These are phyloP conservation scores for Pterocles burchelli DNA, from an alignment of 2,113 vertebrate genomes.

Conservation along the genomic window DNA sequence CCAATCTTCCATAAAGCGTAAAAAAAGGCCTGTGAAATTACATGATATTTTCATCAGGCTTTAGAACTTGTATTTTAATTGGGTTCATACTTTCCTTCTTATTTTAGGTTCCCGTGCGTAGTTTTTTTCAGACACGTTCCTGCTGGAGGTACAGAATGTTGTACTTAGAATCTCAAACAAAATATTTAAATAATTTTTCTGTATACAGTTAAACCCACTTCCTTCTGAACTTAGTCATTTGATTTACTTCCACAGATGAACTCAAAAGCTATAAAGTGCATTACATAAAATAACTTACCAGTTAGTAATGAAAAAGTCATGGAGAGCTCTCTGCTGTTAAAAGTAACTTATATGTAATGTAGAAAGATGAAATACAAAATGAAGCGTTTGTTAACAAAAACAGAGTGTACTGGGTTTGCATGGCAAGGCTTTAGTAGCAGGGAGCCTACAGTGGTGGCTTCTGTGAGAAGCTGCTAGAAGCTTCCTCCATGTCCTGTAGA, in stretches of 20 bases:
- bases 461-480: not conserved
- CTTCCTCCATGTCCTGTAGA: rapidly evolving
- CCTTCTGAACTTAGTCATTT: not conserved
- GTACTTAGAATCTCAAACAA: not conserved
- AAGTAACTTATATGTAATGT: not conserved
- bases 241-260: not conserved
- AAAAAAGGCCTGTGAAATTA: not conserved
- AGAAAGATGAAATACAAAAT: not conserved
- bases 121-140: not conserved
- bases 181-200: not conserved
- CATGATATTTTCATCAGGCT: not conserved
- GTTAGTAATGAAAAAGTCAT: not conserved
- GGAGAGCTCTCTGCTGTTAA: not conserved
- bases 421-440: not conserved
- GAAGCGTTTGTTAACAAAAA: not conserved
- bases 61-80: not conserved
- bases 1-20: not conserved
- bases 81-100: not conserved
- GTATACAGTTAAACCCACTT: not conserved
- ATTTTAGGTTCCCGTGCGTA: not conserved
- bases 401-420: not conserved
- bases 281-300: not conserved
- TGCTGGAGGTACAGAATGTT: not conserved
- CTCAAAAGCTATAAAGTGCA: not conserved
- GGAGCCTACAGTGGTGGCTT: not conserved